Evolutionary conservation across 2,888 invertebrate genomes (phyloP), one percentile per base, ranked within the genome.

Genomic region (Drosophila kambysellisi): DNA sequence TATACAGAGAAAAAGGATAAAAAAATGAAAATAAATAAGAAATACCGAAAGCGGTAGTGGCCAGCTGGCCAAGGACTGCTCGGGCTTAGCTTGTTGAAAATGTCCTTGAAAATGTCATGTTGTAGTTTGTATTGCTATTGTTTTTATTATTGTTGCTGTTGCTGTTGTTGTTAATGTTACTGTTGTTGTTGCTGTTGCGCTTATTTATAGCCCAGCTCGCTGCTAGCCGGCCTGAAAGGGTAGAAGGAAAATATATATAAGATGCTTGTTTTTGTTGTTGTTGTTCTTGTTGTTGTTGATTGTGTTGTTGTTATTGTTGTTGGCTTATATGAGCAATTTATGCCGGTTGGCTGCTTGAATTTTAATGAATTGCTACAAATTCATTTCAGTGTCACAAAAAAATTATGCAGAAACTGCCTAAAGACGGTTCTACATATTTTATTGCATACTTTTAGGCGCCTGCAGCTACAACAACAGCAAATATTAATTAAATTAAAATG

Each of bases 291-390:
- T 67, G 61, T 30, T 66, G 46, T 12, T 71, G 66, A 25, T 76
- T 50, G 51, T 67, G 61, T 30, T 61, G 54, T 58, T 66, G 65
- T 69, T 76, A 46, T 53, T 67, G 63, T 30, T 66, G 46, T 12
- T 71, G 66, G 70, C 57, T 73, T 71, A 73, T 75, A 81, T 84
- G 75, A 76, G 64, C 79, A 78, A 76, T 81, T 81, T 78, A 76
- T 74, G 79, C 70, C 73, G 61, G 76, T 56, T 41, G 51, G 60
- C 71, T 79, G 59, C 82, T 80, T 86, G 85, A 81, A 87, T 87
- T 79, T 77, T 85, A 87, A 87, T 89, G 87, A 87, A 87, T 89
- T 81, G 85, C 73, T 81, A 81, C 79, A 82, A 85, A 87, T 87
- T 82, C 82, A 85, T 85, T 78, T 76, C 48, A 60, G 68, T 80